These are phyloP conservation scores for Pampus argenteus DNA, from an alignment of 2,797 vertebrate species.

Conservation along the genomic window DNA sequence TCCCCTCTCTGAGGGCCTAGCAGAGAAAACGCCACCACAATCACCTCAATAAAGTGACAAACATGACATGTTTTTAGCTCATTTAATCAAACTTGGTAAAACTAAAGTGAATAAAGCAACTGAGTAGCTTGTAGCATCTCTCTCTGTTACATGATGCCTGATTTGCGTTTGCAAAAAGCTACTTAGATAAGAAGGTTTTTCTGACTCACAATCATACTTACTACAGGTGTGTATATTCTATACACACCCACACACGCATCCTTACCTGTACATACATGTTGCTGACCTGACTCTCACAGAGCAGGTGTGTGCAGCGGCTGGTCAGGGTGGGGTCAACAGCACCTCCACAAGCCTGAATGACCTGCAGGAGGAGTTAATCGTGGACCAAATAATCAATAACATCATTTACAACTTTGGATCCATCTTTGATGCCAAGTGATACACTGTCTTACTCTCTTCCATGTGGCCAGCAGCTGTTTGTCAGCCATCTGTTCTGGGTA, in stretches of 20 bases:
- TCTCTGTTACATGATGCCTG: not conserved
- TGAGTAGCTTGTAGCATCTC: not conserved
- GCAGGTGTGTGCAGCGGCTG: conserved; percentile 93
- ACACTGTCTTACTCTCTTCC: conserved; percentile 91
- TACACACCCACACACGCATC: not conserved
- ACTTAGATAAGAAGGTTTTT: too few relatives aligned
- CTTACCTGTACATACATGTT: conserved; percentile 95
- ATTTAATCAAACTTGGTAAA: not conserved
- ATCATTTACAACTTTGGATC: not conserved
- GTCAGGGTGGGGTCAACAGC: conserved; percentile 91
- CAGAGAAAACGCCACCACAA: conserved; percentile 7
- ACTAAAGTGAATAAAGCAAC: not conserved
- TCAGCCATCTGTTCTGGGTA: conserved; percentile 99
- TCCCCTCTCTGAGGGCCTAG: conserved; percentile 94
- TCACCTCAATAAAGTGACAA: not conserved
- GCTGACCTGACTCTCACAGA: conserved; percentile 99
- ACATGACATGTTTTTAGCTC: not conserved
- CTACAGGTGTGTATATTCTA: not conserved
- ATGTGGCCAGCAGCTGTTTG: conserved; percentile 94
- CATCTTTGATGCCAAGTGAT: not conserved
- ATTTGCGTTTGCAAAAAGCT: too few relatives aligned
- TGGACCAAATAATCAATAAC: not conserved
- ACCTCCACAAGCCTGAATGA: conserved; percentile 95
- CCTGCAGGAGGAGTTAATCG: conserved; percentile 76
- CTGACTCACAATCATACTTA: not conserved